Evolutionary conservation across 2,113 vertebrate genomes (phyloP), one percentile per base, ranked within the genome.

Genomic region (Misgurnus anguillicaudatus): DNA sequence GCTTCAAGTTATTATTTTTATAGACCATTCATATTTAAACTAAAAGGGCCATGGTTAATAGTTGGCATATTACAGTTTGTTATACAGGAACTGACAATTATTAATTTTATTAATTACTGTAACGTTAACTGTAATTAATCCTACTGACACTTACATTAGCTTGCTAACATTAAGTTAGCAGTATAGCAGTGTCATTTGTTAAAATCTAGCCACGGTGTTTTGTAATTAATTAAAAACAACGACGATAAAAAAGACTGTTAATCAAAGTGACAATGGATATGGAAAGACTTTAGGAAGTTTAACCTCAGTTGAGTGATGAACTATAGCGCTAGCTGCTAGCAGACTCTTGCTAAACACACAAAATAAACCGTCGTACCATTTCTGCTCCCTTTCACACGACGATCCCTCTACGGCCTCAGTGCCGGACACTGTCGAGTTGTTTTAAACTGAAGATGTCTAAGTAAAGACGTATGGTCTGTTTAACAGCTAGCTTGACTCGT

Each of bases 331-430:
- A 78, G 31, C 51, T 75, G 31, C 1, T 64, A 68, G 66, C 48
- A 45, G 9, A 13, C 39, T 53, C 24, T 19, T 60, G 70, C 70
- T 75, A 75, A 57, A 58, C 1, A 70, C 14, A 31, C 24, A 7
- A 61, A 16, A 69, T 55, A 57, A 75, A 78, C 4, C 48, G 41
- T 14, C 17, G 0, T 84, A 84, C 82, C 82, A 84, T 84, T 48
- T 81, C 77, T 16, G 36, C 19, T 73, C 69, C 55, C 69, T 78
- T 61, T 66, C n/a, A 47, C 41, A 4, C 13, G 39, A 62, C 6
- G 58, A 47, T 60, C 41, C 21, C 21, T 36, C 72, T 41, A 36
- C 4, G 64, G 13, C 41, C 57, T 58, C 55, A 63, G 55, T 64
- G 55, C 39, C 75, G 17, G 79, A 58, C 63, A 57, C 41, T 0